Evolutionary conservation across 2,113 vertebrate genomes (phyloP).

Genomic region (Periophthalmus modestus): DNA sequence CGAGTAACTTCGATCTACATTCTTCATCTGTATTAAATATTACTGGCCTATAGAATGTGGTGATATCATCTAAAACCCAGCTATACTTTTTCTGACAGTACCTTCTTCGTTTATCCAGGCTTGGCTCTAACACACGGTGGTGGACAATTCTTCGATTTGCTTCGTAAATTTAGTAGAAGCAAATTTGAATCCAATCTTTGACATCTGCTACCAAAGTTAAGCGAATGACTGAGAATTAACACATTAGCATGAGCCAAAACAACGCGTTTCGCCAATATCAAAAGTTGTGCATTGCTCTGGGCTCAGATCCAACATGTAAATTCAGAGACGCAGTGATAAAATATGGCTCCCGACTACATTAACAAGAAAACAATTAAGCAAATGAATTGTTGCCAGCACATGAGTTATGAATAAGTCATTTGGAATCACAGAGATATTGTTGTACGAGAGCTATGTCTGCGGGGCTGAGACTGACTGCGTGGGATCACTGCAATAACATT

Average conservation of each 20-base stretch:
- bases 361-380: slow-evolving; percentile 8
- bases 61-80: too few relatives aligned
- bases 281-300: neutral
- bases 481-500: slow-evolving; percentile 4
- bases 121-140: too few relatives aligned
- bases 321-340: neutral
- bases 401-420: slow-evolving; percentile 5
- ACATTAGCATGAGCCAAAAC: neutral
- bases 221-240: neutral
- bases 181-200: neutral
- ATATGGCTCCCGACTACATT: neutral
- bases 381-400: slow-evolving; percentile 7
- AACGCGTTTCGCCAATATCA: neutral
- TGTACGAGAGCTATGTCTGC: neutral
- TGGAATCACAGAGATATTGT: neutral
- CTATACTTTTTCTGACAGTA: too few relatives aligned
- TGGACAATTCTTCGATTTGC: neutral
- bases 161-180: neutral
- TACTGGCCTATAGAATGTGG: too few relatives aligned
- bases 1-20: too few relatives aligned
- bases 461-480: neutral
- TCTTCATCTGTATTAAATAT: too few relatives aligned
- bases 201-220: neutral
- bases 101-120: too few relatives aligned
- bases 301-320: neutral